Evolutionary conservation across 2,888 invertebrate genomes (phyloP), one percentile per base, ranked within the genome.

Genomic region (Phaedon cochleariae): DNA sequence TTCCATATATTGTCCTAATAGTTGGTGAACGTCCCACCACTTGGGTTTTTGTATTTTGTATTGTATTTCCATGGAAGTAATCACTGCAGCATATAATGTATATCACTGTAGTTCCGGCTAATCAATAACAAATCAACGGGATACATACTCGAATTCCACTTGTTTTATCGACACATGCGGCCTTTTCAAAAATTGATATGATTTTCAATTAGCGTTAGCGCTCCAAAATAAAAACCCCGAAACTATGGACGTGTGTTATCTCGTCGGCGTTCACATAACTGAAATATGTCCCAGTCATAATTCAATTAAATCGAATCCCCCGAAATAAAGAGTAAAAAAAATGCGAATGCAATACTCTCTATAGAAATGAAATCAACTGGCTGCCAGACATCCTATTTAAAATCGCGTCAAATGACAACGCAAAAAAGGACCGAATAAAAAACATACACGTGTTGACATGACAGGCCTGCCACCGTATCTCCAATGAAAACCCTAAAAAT

Each of bases 381-480:
- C 73, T 68, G 75, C 74, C 77, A 75, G 76, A 74, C 75, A 71
- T 69, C 70, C 77, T 71, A 76, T 78, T 77, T 62, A 73, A 74
- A 75, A 76, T 69, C 74, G 71, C 73, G 73, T 75, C 75, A 73
- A 76, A 77, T 73, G 73, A 70, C 71, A 69, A 69, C 70, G 69
- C 67, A 73, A 76, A 76, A 69, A 70, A 71, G 70, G 59, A 59
- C 52, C 58, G 53, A 54, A 66, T 74, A 76, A 74, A 76, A 75
- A 71, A 64, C 72, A 65, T 74, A 79, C 80, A 79, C 79, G 79
- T 80, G 80, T 79, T 79, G 73, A 80, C 79, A 76, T 79, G 80
- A 80, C 80, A 79, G 80, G 74, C 69, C 62, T 72, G 76, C 75
- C 75, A 73, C 75, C 78, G 76, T 78, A 78, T 79, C 79, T 76